Evolutionary conservation across 1,140 invertebrate species (phyloP), one percentile per base, ranked within the genome.

Genomic region (Caenorhabditis brenneri): DNA sequence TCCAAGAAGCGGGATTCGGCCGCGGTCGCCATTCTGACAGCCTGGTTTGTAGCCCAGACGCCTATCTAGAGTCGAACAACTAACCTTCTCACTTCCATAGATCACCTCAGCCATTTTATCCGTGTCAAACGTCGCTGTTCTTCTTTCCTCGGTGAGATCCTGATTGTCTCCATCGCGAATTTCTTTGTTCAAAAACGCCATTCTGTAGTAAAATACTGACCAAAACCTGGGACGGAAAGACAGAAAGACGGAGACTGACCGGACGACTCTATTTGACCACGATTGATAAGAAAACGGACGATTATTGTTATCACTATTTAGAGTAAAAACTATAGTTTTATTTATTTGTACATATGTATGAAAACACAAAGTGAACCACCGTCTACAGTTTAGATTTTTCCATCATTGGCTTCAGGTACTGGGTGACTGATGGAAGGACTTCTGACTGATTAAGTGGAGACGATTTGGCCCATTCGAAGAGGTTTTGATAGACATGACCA

Each of bases 401-500:
- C 86, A 87, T 87, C 85, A 87, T 84, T n/a, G 85, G 85, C 12
- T 60, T 78, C 39, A 87, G 31, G 29, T 87, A 84, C 42, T 80
- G 80, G 12, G 53, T 19, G 55, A 87, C 87, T 15, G 84, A 55
- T 9, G 85, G 85, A 3, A 87, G 83, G 1, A 87, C 86, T 9
- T 87, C 55, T 0, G 94, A 93, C 78, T 94, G 92, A 91, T 97
- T 98, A 0, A 97, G 92, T 0, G 96, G 95, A 90, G 95, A 95
- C 88, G 95, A 94, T 88, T 94, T 93, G 0, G 96, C 95, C 88
- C 94, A 95, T 65, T 95, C 93, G 88, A 95, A 95, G 9, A 98
- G 92, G 82, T 95, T 93, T 88, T 96, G 94, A 91, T 97, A 98
- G 1, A 96, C 96, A 85, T 95, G 93, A 2, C 96, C 96, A 91